phyloP scores from a whole-genome alignment of 2,888 invertebrate genomes.

The Melanotus villosus region DNA sequence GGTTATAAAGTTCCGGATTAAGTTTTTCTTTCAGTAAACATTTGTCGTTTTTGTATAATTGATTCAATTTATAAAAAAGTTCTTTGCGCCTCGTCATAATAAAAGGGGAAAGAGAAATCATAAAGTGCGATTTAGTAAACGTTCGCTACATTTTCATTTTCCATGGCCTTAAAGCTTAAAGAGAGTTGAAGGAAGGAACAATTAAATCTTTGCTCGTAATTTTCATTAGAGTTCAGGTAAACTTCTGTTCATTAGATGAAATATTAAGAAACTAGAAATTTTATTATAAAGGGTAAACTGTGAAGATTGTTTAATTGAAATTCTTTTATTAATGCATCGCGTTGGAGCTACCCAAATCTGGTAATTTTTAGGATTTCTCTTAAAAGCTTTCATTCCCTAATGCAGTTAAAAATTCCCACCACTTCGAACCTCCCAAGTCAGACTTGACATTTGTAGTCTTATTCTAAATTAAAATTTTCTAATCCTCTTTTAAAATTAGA shows the following conservation, averaged over 20 bases:
- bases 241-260: not conserved
- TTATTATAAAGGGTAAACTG: not conserved
- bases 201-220: constrained; percentile 7
- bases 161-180: constrained; percentile 23
- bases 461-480: too few relatives aligned
- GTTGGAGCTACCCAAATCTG: too few relatives aligned
- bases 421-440: too few relatives aligned
- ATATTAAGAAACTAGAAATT: not conserved
- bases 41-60: not conserved
- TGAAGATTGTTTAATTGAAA: too few relatives aligned
- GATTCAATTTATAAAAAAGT: not conserved
- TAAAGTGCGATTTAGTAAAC: not conserved
- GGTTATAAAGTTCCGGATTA: not conserved
- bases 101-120: not conserved
- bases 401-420: too few relatives aligned
- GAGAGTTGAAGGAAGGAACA: constrained; percentile 10
- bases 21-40: not conserved
- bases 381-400: too few relatives aligned
- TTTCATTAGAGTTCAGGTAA: not conserved
- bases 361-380: too few relatives aligned
- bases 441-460: too few relatives aligned
- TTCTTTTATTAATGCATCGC: too few relatives aligned
- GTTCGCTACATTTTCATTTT: constrained; percentile 13
- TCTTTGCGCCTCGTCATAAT: not conserved
- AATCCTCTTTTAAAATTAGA: too few relatives aligned